Base-by-base conservation (phyloP, 2,888 invertebrate genomes). In the Drosophila neutralis region DNA sequence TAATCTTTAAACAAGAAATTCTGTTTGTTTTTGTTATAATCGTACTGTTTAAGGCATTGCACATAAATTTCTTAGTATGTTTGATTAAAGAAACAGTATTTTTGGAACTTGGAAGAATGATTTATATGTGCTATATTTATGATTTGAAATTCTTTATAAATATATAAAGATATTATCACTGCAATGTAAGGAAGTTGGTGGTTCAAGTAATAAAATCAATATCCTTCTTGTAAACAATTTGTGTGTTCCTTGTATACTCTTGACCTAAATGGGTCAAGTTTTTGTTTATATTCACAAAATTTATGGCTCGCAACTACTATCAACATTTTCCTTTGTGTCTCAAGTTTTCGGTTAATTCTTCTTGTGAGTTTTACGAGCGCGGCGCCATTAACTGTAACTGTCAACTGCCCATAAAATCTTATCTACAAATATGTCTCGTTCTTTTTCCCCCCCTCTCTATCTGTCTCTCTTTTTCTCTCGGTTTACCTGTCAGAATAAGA, bases 311-410 rank as follows among this genome's bases (percentile, higher is more conserved):
- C 53, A 59, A 45, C 31, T 71, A 45, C 59, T 78, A 76, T 76
- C 67, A 66, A 66, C 56, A 74, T 73, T 76, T 45, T 64, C 52
- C 67, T 63, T 60, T 53, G 35, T 60, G 67, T 69, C 52, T 68
- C 58, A 62, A 69, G 63, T 84, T 87, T 78, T 87, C 29, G 57
- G 63, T 69, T 67, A 69, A 67, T 72, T 81, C 65, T 71, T 80
- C 63, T 80, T 88, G 72, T 67, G 70, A 64, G 62, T 75, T 83
- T 89, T 77, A 85, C 62, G 90, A 89, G 67, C 74, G 73, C 73
- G 63, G 53, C 86, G 82, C 76, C 84, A 82, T 87, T 85, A 87
- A 88, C 80, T 88, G 77, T 88, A 87, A 82, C 77, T 81, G 82
- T 73, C 82, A 81, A 81, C 69, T 78, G 78, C 60, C 66, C 87